These are phyloP conservation scores for Nomada flava DNA, from an alignment of 2,888 invertebrate genomes.

Conservation along the genomic window DNA sequence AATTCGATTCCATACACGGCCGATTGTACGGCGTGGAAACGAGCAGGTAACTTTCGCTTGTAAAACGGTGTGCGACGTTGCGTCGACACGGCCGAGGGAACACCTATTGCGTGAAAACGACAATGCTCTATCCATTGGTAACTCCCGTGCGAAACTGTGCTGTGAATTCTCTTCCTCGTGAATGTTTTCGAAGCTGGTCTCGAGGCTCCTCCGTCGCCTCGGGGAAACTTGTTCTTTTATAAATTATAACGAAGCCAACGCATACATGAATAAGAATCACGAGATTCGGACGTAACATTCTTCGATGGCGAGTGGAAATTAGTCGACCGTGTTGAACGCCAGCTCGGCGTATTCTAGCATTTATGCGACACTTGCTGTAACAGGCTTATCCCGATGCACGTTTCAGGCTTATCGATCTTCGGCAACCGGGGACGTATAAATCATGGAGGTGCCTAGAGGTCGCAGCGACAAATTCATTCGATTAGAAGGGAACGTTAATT, in stretches of 20 bases:
- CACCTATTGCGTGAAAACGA: slow-evolving; percentile 57
- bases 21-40: slow-evolving; percentile 9
- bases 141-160: slow-evolving; percentile 41
- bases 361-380: background rate
- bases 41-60: slow-evolving; percentile 57
- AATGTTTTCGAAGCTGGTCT: background rate
- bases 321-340: too few species aligned
- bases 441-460: slow-evolving; percentile 15
- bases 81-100: slow-evolving; percentile 56
- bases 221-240: too few species aligned
- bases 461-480: slow-evolving; percentile 23
- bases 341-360: too few species aligned
- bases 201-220: too few species aligned
- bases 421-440: background rate
- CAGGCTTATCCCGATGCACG: slow-evolving; percentile 8
- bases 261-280: background rate
- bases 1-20: slow-evolving; percentile 34
- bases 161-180: background rate
- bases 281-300: background rate
- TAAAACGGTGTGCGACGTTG: slow-evolving; percentile 45
- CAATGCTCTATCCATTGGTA: slow-evolving; percentile 44
- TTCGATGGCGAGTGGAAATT: too few species aligned
- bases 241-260: too few species aligned
- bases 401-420: slow-evolving; percentile 26
- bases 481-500: slow-evolving; percentile 50